phyloP scores from a whole-genome alignment of 2,113 vertebrate species.

The Xiphophorus maculatus region DNA sequence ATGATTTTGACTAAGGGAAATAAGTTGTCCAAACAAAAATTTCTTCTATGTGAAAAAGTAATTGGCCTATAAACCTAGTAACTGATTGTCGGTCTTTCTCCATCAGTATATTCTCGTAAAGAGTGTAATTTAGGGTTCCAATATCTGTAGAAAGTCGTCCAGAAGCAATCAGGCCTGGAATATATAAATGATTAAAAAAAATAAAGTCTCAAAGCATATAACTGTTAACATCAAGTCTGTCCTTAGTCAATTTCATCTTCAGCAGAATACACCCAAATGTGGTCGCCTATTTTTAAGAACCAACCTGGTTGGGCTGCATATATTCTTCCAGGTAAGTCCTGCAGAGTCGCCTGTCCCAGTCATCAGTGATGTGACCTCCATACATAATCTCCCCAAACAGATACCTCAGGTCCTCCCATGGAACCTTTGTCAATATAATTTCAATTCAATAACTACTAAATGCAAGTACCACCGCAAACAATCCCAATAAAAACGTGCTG shows the following conservation, averaged over 20 bases:
- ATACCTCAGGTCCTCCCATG: conserved; percentile 85
- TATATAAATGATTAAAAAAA: too few relatives aligned
- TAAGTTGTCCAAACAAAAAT: too few relatives aligned
- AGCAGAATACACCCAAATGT: not conserved
- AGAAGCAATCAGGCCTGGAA: too few relatives aligned
- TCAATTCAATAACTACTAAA: conserved; percentile 4
- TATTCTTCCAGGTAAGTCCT: conserved; percentile 85
- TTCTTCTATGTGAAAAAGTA: too few relatives aligned
- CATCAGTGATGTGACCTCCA: conserved; percentile 86
- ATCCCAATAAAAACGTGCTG: not conserved
- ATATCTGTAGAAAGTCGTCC: too few relatives aligned
- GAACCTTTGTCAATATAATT: conserved; percentile 70
- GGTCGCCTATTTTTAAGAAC: not conserved
- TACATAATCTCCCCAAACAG: conserved; percentile 88
- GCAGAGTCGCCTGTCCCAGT: conserved; percentile 85
- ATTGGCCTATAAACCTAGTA: too few relatives aligned
- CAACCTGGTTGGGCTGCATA: conserved; percentile 86
- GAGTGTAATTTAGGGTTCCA: too few relatives aligned
- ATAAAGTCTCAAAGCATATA: too few relatives aligned
- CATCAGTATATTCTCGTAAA: too few relatives aligned
- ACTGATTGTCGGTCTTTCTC: too few relatives aligned
- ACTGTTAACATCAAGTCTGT: not conserved
- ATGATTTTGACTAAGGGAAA: too few relatives aligned
- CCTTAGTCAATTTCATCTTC: conserved; percentile 6
- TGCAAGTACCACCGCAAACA: not conserved